phyloP scores from a whole-genome alignment of 1,140 invertebrate species.

The Kradibia gibbosae region DNA sequence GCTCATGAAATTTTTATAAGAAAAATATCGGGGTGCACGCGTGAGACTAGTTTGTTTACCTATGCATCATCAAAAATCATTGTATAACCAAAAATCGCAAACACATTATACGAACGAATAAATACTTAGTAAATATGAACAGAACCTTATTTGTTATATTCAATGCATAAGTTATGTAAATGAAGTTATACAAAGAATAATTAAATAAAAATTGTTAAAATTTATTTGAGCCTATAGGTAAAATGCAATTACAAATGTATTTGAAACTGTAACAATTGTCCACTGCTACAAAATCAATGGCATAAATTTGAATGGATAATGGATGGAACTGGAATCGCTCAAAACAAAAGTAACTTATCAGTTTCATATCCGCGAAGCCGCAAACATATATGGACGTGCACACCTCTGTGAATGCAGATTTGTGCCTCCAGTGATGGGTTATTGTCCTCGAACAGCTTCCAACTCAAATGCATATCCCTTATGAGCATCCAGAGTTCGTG shows the following conservation, averaged over 20 bases:
- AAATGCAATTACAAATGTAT: not conserved
- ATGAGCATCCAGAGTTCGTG: not conserved
- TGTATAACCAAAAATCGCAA: too few relatives aligned
- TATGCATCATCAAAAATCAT: too few relatives aligned
- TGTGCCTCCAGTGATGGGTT: not conserved
- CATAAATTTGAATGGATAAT: not conserved
- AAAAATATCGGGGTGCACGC: too few relatives aligned
- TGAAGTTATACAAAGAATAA: too few relatives aligned
- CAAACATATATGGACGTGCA: not conserved
- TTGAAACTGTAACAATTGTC: not conserved
- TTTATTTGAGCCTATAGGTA: too few relatives aligned
- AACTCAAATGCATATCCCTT: not conserved
- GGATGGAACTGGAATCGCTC: not conserved
- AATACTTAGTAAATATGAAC: too few relatives aligned
- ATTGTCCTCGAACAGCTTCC: not conserved
- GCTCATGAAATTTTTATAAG: too few relatives aligned
- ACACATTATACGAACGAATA: too few relatives aligned
- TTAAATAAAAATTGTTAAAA: too few relatives aligned
- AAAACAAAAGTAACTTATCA: conserved; percentile 5
- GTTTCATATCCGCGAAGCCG: not conserved
- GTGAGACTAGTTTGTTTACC: too few relatives aligned
- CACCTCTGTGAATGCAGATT: not conserved
- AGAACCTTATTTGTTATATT: too few relatives aligned
- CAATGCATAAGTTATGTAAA: too few relatives aligned
- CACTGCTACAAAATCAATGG: not conserved